Evolutionary conservation across 2,888 invertebrate species (phyloP).

Genomic region (Synanthedon formicaeformis): DNA sequence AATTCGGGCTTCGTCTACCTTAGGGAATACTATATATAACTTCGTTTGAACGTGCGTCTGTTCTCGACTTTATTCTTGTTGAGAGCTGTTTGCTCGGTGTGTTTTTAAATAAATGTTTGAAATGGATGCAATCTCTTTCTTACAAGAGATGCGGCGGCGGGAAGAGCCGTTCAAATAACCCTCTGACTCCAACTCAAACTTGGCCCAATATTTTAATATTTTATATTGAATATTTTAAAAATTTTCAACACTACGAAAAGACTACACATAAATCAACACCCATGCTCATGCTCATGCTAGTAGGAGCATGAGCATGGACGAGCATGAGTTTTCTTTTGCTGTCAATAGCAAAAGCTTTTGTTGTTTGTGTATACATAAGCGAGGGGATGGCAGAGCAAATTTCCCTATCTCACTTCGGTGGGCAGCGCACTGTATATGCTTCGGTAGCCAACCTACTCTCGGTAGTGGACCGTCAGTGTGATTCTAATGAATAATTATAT

Average conservation of each 20-base stretch:
- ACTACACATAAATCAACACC: no score
- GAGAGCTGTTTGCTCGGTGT: constrained; percentile 25
- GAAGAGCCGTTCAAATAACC: constrained; percentile 3
- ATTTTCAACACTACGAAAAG: not conserved
- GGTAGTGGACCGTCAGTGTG: no score
- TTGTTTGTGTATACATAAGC: no score
- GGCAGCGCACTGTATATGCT: no score
- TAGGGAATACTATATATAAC: constrained; percentile 24
- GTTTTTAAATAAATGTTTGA: constrained; percentile 42
- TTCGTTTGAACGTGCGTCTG: constrained; percentile 17
- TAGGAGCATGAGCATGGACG: no score
- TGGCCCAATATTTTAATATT: not conserved
- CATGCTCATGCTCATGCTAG: no score
- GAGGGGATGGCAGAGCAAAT: no score
- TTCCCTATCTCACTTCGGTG: no score
- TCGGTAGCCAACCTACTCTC: no score
- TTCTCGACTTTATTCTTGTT: constrained; percentile 25
- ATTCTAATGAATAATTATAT: no score
- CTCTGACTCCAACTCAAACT: not conserved
- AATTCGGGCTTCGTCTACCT: constrained; percentile 20
- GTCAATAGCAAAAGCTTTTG: no score
- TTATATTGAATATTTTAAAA: not conserved
- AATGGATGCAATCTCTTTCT: constrained; percentile 39
- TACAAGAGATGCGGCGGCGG: constrained; percentile 1
- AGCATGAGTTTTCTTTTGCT: no score